Evolutionary conservation across 2,888 invertebrate species (phyloP), one percentile per base, ranked within the genome.

Genomic region (Pollenia labialis): DNA sequence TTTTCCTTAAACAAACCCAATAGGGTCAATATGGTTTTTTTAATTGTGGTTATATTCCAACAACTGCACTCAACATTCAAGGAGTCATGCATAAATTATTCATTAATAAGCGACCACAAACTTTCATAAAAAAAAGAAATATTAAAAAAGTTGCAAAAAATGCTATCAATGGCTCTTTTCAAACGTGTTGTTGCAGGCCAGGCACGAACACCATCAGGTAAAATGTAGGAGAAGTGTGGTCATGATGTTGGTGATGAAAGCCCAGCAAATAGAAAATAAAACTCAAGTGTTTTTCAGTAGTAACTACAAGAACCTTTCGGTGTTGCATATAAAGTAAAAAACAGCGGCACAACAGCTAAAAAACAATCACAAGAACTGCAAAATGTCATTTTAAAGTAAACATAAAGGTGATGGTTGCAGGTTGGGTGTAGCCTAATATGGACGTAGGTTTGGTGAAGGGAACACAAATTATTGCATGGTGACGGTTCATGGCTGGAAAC

Each of bases 211-310:
- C 16, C 7, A 9, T 62, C 4, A n/a, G 12, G n/a, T 48, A 50
- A 62, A 23, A 48, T 56, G 56, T 18, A 71, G 23, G 56, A 42
- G n/a, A 42, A 16, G 89, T 88, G 88, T 91, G 90, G 91, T 88
- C 64, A 44, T 64, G 18, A 64, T 16, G 64, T 44, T 64, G 42
- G 44, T 64, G 44, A 66, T 88, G 88, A 89, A 18, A 44, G 48
- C 16, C n/a, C 66, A 74, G 46, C 66, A 77, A 50, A 58, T 44
- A 14, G 32, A 46, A 42, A 71, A 42, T 42, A 8, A 32, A 58
- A 58, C 23, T 4, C 52, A 52, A n/a, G 32, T 32, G 52, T 64
- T 72, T 80, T 72, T 48, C 74, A 76, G 82, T 82, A 69, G 75
- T 60, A 82, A 76, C 46, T 66, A 74, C 66, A 56, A 74, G 66